A percentile compares a stretch with the other conserved stretches of the same genome.
These are phyloP conservation scores for Lutjanus campechanus DNA, from an alignment of 2,797 vertebrate species.

Conservation along the genomic window DNA sequence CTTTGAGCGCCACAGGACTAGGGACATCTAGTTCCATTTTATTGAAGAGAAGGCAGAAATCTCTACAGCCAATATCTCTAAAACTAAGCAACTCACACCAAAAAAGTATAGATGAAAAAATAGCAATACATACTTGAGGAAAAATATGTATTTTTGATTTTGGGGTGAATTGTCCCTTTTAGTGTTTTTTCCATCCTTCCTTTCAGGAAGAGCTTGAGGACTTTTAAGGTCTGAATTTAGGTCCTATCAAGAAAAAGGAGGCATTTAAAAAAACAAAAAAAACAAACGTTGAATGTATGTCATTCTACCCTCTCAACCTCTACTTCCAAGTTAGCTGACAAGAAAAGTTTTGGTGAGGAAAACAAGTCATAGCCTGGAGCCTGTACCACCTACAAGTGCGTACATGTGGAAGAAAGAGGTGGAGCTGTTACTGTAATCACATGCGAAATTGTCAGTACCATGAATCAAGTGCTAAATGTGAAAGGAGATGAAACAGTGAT, in stretches of 20 bases:
- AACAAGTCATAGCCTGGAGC: neutral
- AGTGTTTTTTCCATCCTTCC: conserved; percentile 31
- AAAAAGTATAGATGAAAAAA: too few species aligned
- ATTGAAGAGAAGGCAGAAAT: too few species aligned
- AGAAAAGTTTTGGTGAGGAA: neutral
- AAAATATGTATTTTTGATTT: too few species aligned
- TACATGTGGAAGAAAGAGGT: too few species aligned
- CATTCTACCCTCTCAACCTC: neutral
- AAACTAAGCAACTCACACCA: too few species aligned
- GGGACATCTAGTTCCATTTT: too few species aligned
- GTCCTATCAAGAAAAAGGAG: neutral
- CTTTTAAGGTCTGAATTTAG: conserved; percentile 2
- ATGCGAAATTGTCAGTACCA: neutral
- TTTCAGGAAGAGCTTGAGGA: conserved; percentile 12
- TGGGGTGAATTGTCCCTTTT: too few species aligned
- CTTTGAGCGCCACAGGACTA: too few species aligned
- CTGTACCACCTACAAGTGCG: too few species aligned
- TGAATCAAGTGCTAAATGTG: neutral
- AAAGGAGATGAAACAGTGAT: neutral
- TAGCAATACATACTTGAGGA: too few species aligned
- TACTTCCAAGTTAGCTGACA: neutral
- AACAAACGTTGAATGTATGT: neutral
- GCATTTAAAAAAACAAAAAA: too few species aligned
- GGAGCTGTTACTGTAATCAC: neutral
- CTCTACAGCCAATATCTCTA: too few species aligned